Conservation (phyloP, 2,113 vertebrate species). For the Thalassoma bifasciatum region DNA sequence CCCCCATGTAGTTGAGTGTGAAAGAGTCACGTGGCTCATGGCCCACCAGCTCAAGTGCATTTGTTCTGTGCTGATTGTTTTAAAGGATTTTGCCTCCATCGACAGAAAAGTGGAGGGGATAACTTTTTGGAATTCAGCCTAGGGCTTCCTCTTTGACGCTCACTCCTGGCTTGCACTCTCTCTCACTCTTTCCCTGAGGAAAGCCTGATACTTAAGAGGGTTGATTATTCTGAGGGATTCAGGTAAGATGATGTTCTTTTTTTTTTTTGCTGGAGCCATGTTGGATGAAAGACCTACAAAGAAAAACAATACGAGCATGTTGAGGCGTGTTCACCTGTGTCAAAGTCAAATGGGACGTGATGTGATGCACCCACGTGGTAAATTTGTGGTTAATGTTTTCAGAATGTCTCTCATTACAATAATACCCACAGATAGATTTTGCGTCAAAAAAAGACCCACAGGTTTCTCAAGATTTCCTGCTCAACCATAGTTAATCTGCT, state of each 20-base stretch:
- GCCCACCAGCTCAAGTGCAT: conserved; percentile 71
- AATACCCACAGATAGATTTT: neutral
- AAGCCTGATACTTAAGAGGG: conserved; percentile 72
- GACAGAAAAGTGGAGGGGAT: conserved; percentile 84
- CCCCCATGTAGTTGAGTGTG: conserved; percentile 57
- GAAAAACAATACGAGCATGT: neutral
- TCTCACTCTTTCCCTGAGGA: conserved; percentile 74
- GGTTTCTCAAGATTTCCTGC: neutral
- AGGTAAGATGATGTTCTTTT: conserved; percentile 72
- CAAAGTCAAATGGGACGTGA: neutral
- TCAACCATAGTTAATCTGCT: neutral
- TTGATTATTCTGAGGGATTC: conserved; percentile 75
- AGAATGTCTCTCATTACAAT: neutral
- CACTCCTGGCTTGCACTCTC: conserved; percentile 72
- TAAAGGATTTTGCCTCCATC: conserved; percentile 87
- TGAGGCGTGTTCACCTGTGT: neutral
- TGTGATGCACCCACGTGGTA: neutral
- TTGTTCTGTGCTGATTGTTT: conserved; percentile 76
- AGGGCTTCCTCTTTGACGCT: conserved; percentile 80
- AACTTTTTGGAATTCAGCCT: conserved; percentile 86
- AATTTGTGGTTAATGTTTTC: neutral
- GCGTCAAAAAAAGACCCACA: neutral
- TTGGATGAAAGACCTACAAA: neutral
- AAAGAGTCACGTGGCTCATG: conserved; percentile 69
- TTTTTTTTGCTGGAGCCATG: neutral